Evolutionary conservation across 92 coral and sea anemone genomes (phyloP), one percentile per base, ranked within the genome.

Genomic region (Umimayanthus chanpuru): DNA sequence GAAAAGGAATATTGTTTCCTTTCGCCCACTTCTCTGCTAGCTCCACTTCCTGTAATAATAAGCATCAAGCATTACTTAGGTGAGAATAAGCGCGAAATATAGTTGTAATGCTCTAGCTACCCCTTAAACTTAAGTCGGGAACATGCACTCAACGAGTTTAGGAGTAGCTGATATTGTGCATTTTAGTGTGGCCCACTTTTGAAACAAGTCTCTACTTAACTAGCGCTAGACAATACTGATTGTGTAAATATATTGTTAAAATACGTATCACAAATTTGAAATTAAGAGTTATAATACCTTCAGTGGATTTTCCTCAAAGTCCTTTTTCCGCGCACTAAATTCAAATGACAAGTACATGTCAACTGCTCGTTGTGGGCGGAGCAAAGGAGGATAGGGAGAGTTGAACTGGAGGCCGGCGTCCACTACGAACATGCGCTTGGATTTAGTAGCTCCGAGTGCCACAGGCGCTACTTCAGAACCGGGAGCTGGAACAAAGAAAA

Each of bases 1-100:
- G 98, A 80, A 95, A 95, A 28, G 94, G 96, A 36, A 90, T 66
- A 70, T 86, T 88, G 89, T 95, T 89, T 38, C 73, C 82, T 73
- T 83, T 92, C 28, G 98, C 98, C 98, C 98, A 95, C 58, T 92
- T 61, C 83, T 95, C 98, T n/a, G 98, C 95, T 65, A 89, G 81
- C 25, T 87, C 80, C 66, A 95, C 92, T 76, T 95, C 95, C 98
- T 95, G 78, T 38, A 67, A 26, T 12, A 32, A 75, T 30, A 47
- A 47, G 50, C 50, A 6, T 8, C 11, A 0, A 1, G 9, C 10
- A 47, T 47, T 47, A 47, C 0, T 47, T 47, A 47, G 50, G 10
- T 47, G 11, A 38, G 58, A 73, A 23, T 20, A 18, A 14, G 66
- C 5, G 67, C 43, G 49, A 1, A 53, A 47, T 40, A 16, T 3